Percentiles rank a stretch among this genome's conserved stretches.
These are phyloP conservation scores for Vanessa tameamea DNA, from an alignment of 1,140 invertebrate species.

Conservation along the genomic window DNA sequence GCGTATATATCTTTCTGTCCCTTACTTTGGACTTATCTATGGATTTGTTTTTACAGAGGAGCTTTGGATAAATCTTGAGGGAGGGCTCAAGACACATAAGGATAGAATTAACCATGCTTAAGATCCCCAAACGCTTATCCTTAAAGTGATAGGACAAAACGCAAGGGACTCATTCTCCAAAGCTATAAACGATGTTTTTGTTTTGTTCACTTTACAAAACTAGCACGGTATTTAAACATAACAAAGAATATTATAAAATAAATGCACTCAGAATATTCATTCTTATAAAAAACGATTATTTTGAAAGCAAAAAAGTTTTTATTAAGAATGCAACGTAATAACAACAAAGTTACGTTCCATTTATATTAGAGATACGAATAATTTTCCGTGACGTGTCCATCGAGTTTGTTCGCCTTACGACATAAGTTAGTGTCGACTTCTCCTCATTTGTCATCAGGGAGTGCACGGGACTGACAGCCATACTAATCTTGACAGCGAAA, in stretches of 20 bases:
- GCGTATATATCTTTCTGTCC: constrained; percentile 12
- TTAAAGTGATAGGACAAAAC: constrained; percentile 13
- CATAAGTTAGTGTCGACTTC: constrained; percentile 42
- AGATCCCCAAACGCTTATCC: constrained; percentile 20
- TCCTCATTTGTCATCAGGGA: constrained; percentile 53
- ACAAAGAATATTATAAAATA: no score
- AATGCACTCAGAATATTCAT: no score
- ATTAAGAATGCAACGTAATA: neutral
- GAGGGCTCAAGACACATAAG: constrained; percentile 23
- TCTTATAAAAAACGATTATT: neutral
- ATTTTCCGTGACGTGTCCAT: constrained; percentile 40
- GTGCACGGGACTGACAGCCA: constrained; percentile 31
- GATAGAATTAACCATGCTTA: constrained; percentile 30
- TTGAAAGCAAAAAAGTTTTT: neutral
- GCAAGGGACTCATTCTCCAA: neutral
- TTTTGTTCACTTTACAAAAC: neutral
- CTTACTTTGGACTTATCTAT: constrained; percentile 23
- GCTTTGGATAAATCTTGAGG: constrained; percentile 25
- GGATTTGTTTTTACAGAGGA: constrained; percentile 25
- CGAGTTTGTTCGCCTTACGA: constrained; percentile 36
- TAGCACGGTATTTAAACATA: no score
- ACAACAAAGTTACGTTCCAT: neutral
- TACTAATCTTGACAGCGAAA: constrained; percentile 54
- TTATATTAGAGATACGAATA: constrained; percentile 14
- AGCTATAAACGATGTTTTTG: neutral